Percentiles rank a stretch among this genome's conserved stretches.
Conservation (phyloP, 1,140 invertebrate genomes). For the Coelopa frigida region DNA sequence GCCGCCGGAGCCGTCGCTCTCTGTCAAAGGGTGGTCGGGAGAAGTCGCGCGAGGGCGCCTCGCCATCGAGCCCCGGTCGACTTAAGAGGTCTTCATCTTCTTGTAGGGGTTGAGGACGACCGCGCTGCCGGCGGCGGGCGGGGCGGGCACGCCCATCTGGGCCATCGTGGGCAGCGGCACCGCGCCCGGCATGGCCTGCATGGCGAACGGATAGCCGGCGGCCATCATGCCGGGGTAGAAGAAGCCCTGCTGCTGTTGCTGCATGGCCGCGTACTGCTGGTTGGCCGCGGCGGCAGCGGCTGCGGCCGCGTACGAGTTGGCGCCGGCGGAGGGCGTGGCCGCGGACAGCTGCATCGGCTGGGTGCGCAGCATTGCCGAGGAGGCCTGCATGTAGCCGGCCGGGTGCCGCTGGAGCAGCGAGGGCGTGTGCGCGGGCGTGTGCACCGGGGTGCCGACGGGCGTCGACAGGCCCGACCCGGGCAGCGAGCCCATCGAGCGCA, state of each 20-base stretch:
- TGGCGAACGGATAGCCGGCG: slow-evolving; percentile 26
- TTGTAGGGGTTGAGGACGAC: slow-evolving; percentile 73
- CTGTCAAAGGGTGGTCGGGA: no score
- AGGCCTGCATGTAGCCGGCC: slow-evolving; percentile 53
- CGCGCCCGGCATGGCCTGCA: slow-evolving; percentile 9
- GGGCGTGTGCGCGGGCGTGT: slow-evolving; percentile 17
- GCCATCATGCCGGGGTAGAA: slow-evolving; percentile 33
- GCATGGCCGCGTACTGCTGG: slow-evolving; percentile 22
- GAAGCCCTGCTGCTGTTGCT: slow-evolving; percentile 18
- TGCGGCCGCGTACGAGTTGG: slow-evolving; percentile 11
- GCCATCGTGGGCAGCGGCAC: slow-evolving; percentile 13
- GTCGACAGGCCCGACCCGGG: slow-evolving; percentile 38
- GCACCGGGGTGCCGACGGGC: slow-evolving; percentile 26
- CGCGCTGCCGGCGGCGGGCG: slow-evolving; percentile 48
- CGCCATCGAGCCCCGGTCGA: not conserved
- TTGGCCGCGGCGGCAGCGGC: slow-evolving; percentile 12
- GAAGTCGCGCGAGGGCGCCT: not conserved
- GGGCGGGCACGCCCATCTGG: slow-evolving; percentile 30
- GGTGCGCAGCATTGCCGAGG: slow-evolving; percentile 47
- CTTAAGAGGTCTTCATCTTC: slow-evolving; percentile 81
- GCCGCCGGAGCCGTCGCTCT: no score
- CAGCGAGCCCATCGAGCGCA: slow-evolving; percentile 45
- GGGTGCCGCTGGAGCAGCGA: slow-evolving; percentile 37
- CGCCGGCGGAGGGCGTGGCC: slow-evolving; percentile 28
- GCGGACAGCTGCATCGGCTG: slow-evolving; percentile 48